A percentile compares a stretch with the other conserved stretches of the same genome.
Conservation (phyloP, 2,113 vertebrate genomes). For the Rhinoderma darwinii region DNA sequence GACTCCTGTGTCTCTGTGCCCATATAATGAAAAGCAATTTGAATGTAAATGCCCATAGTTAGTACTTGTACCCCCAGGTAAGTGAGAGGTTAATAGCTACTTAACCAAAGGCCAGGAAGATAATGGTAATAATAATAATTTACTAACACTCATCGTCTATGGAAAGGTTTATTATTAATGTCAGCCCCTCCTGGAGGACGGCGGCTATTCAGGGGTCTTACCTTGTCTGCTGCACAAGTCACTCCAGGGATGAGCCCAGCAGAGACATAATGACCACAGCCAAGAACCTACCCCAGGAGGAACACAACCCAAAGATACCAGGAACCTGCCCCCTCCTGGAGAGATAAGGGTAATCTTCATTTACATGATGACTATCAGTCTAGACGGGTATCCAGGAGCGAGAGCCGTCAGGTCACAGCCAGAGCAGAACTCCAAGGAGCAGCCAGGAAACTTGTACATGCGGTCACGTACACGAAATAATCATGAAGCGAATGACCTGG, state of each 20-base stretch:
- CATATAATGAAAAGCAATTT: neutral
- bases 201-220: neutral
- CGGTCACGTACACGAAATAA: neutral
- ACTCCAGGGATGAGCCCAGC: neutral
- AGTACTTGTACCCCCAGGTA: neutral
- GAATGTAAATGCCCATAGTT: neutral
- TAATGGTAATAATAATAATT: neutral
- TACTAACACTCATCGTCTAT: neutral
- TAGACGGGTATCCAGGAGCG: neutral
- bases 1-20: neutral
- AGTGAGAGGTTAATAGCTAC: constrained; percentile 21
- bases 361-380: constrained; percentile 7
- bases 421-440: neutral
- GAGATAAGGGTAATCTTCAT: neutral
- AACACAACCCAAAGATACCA: neutral
- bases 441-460: neutral
- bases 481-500: neutral
- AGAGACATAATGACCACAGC: neutral
- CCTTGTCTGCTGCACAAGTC: neutral
- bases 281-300: neutral
- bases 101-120: constrained; percentile 19
- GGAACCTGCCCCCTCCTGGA: neutral
- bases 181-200: neutral
- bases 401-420: neutral
- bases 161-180: neutral